phyloP scores from a whole-genome alignment of 2,888 invertebrate species.

The Pasiphila rectangulata region DNA sequence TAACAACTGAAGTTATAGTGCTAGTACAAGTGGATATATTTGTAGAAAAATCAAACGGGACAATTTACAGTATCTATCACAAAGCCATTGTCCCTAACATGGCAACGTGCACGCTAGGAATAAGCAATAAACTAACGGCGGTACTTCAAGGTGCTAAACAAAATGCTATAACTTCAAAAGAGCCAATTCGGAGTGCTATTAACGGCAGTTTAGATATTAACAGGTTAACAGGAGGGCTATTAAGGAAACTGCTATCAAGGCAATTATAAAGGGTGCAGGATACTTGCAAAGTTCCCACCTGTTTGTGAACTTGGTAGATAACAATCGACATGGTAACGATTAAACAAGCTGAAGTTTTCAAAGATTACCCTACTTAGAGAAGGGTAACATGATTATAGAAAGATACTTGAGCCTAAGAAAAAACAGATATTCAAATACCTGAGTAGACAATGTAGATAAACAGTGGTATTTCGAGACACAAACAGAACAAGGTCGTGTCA shows the following conservation, averaged over 20 bases:
- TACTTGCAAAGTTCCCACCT: constrained; percentile 35
- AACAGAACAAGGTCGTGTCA: constrained; percentile 37
- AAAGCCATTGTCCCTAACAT: constrained; percentile 14
- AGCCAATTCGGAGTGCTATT: constrained; percentile 39
- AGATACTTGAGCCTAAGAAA: not conserved
- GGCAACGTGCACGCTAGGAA: constrained; percentile 18
- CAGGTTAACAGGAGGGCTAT: constrained; percentile 41
- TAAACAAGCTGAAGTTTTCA: constrained; percentile 7
- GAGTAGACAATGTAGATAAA: constrained; percentile 32
- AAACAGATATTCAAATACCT: constrained; percentile 11
- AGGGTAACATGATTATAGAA: not conserved
- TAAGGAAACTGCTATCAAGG: constrained; percentile 45
- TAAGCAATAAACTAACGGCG: constrained; percentile 21
- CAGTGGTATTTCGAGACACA: constrained; percentile 40
- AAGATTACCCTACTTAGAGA: not conserved
- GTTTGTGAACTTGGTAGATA: constrained; percentile 35
- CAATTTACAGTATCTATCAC: constrained; percentile 12
- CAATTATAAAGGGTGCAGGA: constrained; percentile 38
- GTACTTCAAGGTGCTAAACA: constrained; percentile 28
- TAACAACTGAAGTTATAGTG: no score
- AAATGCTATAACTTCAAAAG: constrained; percentile 34
- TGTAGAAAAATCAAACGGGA: constrained; percentile 8
- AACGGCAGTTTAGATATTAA: constrained; percentile 40
- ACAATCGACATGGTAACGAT: constrained; percentile 30
- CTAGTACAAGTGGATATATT: not conserved